phyloP scores from a whole-genome alignment of 1,140 invertebrate species.

The Pseudomyrmex gracilis region DNA sequence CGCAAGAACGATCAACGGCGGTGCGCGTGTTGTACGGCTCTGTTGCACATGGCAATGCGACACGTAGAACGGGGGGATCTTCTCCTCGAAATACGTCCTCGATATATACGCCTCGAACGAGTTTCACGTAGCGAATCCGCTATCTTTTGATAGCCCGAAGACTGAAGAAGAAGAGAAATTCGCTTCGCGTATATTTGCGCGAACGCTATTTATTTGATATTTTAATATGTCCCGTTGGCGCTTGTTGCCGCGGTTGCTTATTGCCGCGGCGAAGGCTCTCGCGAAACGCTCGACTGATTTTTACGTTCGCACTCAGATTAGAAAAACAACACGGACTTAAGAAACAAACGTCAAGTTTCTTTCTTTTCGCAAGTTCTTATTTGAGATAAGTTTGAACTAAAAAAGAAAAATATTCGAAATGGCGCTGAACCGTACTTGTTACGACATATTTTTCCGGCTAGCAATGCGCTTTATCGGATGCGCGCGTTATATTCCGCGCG shows the following conservation, averaged over 20 bases:
- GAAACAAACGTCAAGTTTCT: background rate
- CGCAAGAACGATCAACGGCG: background rate
- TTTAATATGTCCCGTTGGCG: slow-evolving; percentile 18
- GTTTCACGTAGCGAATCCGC: background rate
- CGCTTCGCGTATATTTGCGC: background rate
- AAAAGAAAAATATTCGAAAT: background rate
- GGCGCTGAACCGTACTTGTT: background rate
- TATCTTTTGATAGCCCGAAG: background rate
- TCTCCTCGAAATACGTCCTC: background rate
- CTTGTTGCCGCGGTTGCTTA: slow-evolving; percentile 47
- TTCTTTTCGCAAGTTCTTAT: background rate
- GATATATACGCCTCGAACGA: background rate
- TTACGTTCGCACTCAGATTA: too few species aligned
- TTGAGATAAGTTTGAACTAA: background rate
- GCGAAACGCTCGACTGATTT: background rate
- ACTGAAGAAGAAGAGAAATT: slow-evolving; percentile 7
- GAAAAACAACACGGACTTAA: background rate
- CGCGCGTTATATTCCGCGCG: slow-evolving; percentile 25
- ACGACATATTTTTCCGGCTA: slow-evolving; percentile 36
- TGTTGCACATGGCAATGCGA: background rate
- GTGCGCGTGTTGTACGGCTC: background rate
- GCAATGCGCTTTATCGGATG: slow-evolving; percentile 33
- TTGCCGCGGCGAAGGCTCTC: slow-evolving; percentile 1
- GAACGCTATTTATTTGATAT: slow-evolving; percentile 19
- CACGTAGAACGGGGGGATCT: too few species aligned